Evolutionary conservation across 2,113 vertebrate species (phyloP), one percentile per base, ranked within the genome.

Genomic region (Montifringilla adamsi): DNA sequence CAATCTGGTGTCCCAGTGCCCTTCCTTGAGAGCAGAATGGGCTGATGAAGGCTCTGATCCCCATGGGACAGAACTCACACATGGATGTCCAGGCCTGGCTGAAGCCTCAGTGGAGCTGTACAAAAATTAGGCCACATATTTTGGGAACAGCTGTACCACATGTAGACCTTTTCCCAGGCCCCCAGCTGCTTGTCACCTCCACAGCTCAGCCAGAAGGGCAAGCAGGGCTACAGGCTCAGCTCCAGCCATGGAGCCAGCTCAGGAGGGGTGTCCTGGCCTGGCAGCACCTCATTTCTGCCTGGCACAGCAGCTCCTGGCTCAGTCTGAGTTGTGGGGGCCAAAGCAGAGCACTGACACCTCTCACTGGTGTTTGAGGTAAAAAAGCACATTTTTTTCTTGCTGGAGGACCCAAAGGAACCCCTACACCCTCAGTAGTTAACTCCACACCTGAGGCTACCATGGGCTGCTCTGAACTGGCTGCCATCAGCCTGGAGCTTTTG

Each of bases 301-400:
- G 26, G 55, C 26, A 64, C 33, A 47, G 88, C 39, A 87, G 59
- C 46, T 93, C 44, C 52, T 44, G 58, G 31, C n/a, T 52, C 33
- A 58, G 18, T 8, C 31, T 0, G 0, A 49, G 16, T 0, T 37
- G 24, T 10, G 20, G 17, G 50, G 80, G 44, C 63, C 43, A 43
- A 64, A 91, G 22, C 1, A 82, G 27, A 44, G 53, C 56, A 41
- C 9, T 23, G 44, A 64, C 30, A 47, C 37, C 68, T 69, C 89
- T 68, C 80, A 58, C 41, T 16, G 0, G 37, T 62, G 58, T 17
- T 21, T 28, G 13, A 33, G 44, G 35, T 46, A 49, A 86, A 81
- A 72, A 64, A 82, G 8, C 39, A 37, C 15, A 3, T 22, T 43
- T 49, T 41, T 69, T 58, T 31, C n/a, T 73, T 66, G 10, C 70